Evolutionary conservation across 2,797 vertebrate genomes (phyloP).

Genomic region (Huso huso): DNA sequence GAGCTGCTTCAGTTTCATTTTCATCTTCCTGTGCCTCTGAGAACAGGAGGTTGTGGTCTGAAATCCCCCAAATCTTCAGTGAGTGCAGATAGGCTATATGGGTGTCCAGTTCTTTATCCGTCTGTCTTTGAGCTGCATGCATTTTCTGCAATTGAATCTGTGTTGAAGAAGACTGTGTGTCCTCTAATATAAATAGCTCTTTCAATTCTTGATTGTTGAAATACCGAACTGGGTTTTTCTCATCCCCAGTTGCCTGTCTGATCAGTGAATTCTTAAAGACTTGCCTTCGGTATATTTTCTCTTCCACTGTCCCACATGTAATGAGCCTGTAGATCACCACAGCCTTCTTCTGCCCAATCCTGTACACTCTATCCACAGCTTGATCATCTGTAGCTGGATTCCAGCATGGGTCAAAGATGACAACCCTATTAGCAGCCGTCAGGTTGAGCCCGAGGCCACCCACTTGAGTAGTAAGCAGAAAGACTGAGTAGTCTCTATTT

Average conservation of each 20-base stretch:
- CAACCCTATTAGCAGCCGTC: slow-evolving; percentile 24
- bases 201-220: slow-evolving; percentile 18
- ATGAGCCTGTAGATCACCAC: slow-evolving; percentile 24
- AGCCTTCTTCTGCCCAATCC: slow-evolving; percentile 21
- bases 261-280: slow-evolving; percentile 26
- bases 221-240: slow-evolving; percentile 18
- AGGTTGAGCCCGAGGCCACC: slow-evolving; percentile 23
- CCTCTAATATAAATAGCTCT: slow-evolving; percentile 15
- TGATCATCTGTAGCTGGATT: slow-evolving; percentile 24
- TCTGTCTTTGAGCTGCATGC: not conserved
- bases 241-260: slow-evolving; percentile 17
- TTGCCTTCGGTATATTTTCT: slow-evolving; percentile 24
- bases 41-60: slow-evolving; percentile 17
- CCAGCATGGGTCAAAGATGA: slow-evolving; percentile 24
- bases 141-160: slow-evolving; percentile 13
- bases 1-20: not conserved
- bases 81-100: slow-evolving; percentile 11
- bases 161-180: slow-evolving; percentile 11
- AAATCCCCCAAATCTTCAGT: slow-evolving; percentile 17
- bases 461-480: slow-evolving; percentile 25
- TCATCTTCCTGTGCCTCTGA: slow-evolving; percentile 6
- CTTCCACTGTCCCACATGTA: slow-evolving; percentile 26
- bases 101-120: slow-evolving; percentile 1
- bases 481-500: not conserved
- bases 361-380: slow-evolving; percentile 23